Evolutionary conservation across 2,797 vertebrate species (phyloP), one percentile per base, ranked within the genome.

Genomic region (Microctenopoma stevenorrisi): DNA sequence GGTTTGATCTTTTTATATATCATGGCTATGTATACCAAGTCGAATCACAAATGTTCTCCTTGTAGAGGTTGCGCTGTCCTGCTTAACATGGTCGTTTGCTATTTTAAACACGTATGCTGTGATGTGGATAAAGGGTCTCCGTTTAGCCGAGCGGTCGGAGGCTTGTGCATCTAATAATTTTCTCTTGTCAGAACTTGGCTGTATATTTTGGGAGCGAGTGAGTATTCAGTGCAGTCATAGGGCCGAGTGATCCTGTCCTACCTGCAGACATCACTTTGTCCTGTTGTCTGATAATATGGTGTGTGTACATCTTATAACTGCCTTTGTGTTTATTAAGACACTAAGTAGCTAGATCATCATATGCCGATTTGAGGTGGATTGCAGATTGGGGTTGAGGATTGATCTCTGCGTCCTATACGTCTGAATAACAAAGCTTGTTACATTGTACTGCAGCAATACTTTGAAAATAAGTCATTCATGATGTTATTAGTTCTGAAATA

Each of bases 131-230:
- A 81, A 78, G 38, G 44, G 57, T 47, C 49, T 64, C 57, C 73
- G 66, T 85, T 87, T 79, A 64, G 42, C 60, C 74, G n/a, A 12
- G 33, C 18, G 8, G 47, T 47, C 11, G 26, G 37, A 12, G 6
- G 33, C 37, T 61, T 67, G 68, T 70, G 50, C 44, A 28, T 75
- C 80, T 85, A 88, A 91, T 84, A 63, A 82, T 84, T 92, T 89
- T 81, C 74, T 71, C 57, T 68, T 44, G 76, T 90, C 79, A 85
- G 60, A 82, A 66, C 56, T 72, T 73, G 58, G 69, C 61, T 72
- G 61, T 82, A 76, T 87, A 83, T 88, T 85, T 74, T 46, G 74
- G 80, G 76, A 22, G 22, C 22, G 22, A 22, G 22, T 22, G 22
- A 22, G 1, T 22, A 22, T 22, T 22, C 22, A 0, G 28, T 6